Evolutionary conservation across 2,888 invertebrate genomes (phyloP), one percentile per base, ranked within the genome.

Genomic region (Drosophila lutescens): DNA sequence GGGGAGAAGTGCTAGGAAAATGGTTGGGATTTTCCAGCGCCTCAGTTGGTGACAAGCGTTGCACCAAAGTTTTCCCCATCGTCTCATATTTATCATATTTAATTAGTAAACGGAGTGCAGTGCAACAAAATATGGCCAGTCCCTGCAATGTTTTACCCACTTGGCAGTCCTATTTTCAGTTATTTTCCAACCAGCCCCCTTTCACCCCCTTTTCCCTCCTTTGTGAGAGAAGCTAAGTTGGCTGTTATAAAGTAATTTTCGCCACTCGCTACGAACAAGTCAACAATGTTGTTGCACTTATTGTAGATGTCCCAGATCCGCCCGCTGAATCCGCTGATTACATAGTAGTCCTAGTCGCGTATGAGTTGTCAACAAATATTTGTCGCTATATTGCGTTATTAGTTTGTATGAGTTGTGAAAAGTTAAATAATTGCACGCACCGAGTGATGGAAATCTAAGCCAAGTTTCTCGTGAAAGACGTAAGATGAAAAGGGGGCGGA

Each of bases 61-160:
- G 73, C 76, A 49, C 44, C 77, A 78, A 81, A 80, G 63, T 86
- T 86, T 69, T 51, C 41, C 56, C 38, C 72, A 47, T 74, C 84
- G 76, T 80, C 84, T 86, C 81, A 76, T 74, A 79, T 88, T 88
- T 86, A 80, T 88, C 86, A 79, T 83, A 85, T 88, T 85, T 86
- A 85, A 86, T 85, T 85, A 85, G 86, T 77, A 58, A 77, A 50
- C 69, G 69, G 69, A 50, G 66, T 43, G 65, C 63, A 76, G 43
- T 76, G 80, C 80, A 77, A 76, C 77, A 78, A 67, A 80, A 78
- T 77, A 76, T 58, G 68, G 46, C 44, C 56, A 63, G 40, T 41
- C 17, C n/a, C 12, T 13, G 59, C 17, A 30, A 38, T 38, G 34
- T 12, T 32, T 2, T 2, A 41, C 20, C 43, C 17, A 43, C 43